Percentiles rank a stretch among this genome's conserved stretches.
phyloP scores from a whole-genome alignment of 2,797 vertebrate species.

The Acomys russatus region DNA sequence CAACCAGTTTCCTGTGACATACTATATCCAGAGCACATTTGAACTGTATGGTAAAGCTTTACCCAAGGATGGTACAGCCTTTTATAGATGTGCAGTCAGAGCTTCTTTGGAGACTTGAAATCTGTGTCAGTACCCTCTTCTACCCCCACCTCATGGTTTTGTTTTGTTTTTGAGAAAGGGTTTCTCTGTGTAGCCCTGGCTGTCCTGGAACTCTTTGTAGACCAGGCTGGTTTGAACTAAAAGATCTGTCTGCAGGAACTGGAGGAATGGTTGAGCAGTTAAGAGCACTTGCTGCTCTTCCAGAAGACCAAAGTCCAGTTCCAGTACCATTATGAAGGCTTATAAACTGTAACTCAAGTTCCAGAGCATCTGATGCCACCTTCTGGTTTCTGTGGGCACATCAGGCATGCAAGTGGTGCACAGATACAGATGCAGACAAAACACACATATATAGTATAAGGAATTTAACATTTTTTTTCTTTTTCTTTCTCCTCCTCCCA shows the following conservation, averaged over 20 bases:
- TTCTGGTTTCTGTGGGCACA: background rate
- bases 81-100: slow-evolving; percentile 53
- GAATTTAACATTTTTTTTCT: background rate
- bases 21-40: slow-evolving; percentile 57
- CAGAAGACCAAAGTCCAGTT: background rate
- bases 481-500: too few species aligned
- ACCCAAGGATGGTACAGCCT: slow-evolving; percentile 48
- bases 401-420: background rate
- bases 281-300: background rate
- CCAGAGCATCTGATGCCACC: background rate
- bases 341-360: background rate
- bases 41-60: slow-evolving; percentile 54
- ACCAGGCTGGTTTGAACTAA: background rate
- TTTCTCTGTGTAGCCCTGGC: background rate
- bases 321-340: background rate
- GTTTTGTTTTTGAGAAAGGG: background rate
- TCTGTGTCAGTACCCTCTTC: background rate
- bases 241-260: background rate
- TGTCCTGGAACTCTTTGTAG: background rate
- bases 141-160: background rate
- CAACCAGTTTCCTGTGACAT: slow-evolving; percentile 70
- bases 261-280: background rate
- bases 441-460: background rate
- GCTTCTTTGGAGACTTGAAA: slow-evolving; percentile 61
- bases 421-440: background rate